A percentile compares a stretch with the other conserved stretches of the same genome.
Evolutionary conservation across 2,113 vertebrate species (phyloP).

Genomic region (Malurus cyaneus): DNA sequence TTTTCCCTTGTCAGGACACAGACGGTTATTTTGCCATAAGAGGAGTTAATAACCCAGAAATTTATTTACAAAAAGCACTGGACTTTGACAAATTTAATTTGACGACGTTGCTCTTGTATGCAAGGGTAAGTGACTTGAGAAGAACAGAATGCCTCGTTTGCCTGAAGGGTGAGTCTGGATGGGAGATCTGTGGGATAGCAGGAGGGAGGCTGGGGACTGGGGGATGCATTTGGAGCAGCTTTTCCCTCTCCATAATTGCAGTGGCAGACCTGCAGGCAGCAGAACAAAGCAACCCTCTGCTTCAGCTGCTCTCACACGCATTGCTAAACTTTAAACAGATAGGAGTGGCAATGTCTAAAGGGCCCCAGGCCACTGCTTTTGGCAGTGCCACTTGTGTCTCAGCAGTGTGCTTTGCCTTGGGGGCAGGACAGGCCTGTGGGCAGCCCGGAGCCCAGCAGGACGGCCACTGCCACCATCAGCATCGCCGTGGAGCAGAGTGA

Average conservation of each 20-base stretch:
- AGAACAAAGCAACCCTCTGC: background rate
- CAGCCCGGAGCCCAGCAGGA: background rate
- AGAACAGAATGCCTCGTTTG: background rate
- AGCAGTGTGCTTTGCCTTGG: background rate
- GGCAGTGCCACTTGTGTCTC: background rate
- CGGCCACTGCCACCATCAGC: slow-evolving; percentile 73
- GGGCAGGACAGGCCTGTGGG: slow-evolving; percentile 72
- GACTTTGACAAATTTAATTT: slow-evolving; percentile 79
- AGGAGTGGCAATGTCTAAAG: background rate
- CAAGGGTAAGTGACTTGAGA: slow-evolving; percentile 72
- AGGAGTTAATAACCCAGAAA: slow-evolving; percentile 76
- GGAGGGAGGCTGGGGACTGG: background rate
- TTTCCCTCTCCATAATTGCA: background rate
- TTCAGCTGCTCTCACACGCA: background rate
- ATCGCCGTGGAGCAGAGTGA: slow-evolving; percentile 78
- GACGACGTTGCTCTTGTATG: slow-evolving; percentile 74
- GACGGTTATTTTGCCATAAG: slow-evolving; percentile 77
- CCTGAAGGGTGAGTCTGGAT: background rate
- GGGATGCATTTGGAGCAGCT: background rate
- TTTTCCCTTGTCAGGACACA: slow-evolving; percentile 63
- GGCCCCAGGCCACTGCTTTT: background rate
- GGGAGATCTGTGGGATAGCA: background rate
- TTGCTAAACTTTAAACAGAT: background rate
- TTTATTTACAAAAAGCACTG: slow-evolving; percentile 76
- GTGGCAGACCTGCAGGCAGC: background rate